phyloP scores from a whole-genome alignment of 2,797 vertebrate species.

The Notoglanidium macrostoma region DNA sequence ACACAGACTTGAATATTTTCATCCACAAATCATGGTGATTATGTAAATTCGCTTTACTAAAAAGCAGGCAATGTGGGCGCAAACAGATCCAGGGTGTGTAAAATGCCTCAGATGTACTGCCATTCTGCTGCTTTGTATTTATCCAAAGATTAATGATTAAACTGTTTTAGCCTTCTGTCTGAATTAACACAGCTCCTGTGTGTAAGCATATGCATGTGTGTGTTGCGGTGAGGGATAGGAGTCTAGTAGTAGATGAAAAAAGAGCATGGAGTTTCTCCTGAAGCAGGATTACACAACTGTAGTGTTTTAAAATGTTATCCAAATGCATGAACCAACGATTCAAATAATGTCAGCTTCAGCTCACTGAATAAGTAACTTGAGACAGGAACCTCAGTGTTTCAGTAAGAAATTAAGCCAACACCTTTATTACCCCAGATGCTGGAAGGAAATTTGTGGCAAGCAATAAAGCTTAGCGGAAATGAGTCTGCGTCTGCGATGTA shows the following conservation, averaged over 20 bases:
- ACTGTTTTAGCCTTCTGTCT: slow-evolving; percentile 33
- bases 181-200: slow-evolving; percentile 42
- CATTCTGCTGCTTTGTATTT: slow-evolving; percentile 1
- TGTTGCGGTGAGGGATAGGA: not conserved
- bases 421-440: slow-evolving; percentile 63
- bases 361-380: not conserved
- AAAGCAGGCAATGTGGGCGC: not conserved
- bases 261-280: slow-evolving; percentile 9
- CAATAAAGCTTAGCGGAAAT: slow-evolving; percentile 47
- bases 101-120: not conserved
- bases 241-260: not conserved
- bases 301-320: slow-evolving; percentile 4
- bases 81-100: not conserved
- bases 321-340: not conserved
- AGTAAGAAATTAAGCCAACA: slow-evolving; percentile 23
- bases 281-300: slow-evolving; percentile 17
- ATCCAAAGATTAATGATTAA: slow-evolving; percentile 48
- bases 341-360: not conserved
- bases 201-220: not conserved
- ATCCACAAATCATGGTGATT: not conserved
- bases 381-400: slow-evolving; percentile 27
- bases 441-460: slow-evolving; percentile 57
- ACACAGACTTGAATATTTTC: slow-evolving; percentile 27
- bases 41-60: not conserved
- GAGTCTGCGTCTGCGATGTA: slow-evolving; percentile 23